Conservation (phyloP, 1,140 invertebrate species). For the Diachasmimorpha longicaudata region DNA sequence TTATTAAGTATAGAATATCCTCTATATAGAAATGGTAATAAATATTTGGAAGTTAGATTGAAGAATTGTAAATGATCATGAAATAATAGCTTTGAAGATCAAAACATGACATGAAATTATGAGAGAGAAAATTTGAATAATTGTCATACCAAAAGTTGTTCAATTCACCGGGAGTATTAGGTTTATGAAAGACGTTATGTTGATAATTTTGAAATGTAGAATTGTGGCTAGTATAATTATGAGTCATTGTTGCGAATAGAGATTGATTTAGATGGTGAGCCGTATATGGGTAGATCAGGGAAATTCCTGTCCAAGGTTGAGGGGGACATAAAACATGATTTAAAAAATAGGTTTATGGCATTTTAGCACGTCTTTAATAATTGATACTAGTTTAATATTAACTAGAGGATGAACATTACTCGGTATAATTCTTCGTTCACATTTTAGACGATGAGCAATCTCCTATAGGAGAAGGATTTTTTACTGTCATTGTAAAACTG, state of each 20-base stretch:
- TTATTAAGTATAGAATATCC: not conserved
- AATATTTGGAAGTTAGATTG: not conserved
- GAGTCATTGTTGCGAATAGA: not conserved
- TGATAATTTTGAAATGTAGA: not conserved
- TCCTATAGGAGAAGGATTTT: not conserved
- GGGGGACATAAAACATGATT: not conserved
- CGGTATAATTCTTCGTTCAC: not conserved
- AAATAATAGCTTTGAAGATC: not conserved
- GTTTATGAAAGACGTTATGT: not conserved
- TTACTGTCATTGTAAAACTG: not conserved
- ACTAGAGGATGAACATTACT: not conserved
- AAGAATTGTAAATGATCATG: not conserved
- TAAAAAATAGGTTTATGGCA: not conserved
- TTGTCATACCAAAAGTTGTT: conserved; percentile 1
- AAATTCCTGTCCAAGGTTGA: not conserved
- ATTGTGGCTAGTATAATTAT: not conserved
- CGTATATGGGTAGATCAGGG: not conserved
- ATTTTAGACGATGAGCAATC: not conserved
- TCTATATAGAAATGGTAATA: not conserved
- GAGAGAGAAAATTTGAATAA: not conserved
- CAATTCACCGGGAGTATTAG: not conserved
- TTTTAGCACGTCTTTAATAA: not conserved
- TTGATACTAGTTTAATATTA: not conserved
- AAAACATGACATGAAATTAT: not conserved
- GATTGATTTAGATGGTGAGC: not conserved